Evolutionary conservation across 2,888 invertebrate species (phyloP), one percentile per base, ranked within the genome.

Genomic region (Bellardia bayeri): DNA sequence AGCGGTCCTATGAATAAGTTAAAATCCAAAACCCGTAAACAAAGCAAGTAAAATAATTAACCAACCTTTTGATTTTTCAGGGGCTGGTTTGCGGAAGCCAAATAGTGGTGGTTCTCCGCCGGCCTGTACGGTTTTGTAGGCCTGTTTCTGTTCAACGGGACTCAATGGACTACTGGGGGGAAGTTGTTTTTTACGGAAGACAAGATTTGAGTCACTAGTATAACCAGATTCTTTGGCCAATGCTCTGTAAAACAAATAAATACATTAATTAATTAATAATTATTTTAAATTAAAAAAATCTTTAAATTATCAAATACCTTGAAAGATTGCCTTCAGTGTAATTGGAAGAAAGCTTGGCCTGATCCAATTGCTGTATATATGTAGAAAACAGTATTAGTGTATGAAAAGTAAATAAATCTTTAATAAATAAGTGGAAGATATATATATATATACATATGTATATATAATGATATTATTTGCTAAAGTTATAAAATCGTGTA

Each of bases 101-200:
- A 97, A 96, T 11, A 98, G 94, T 0, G 99, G 99, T 3, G 99
- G 98, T 94, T 99, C 99, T 0, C 98, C 99, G 0, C 99, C 99
- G 84, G 97, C 96, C 92, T 99, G 99, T 82, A 99, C 96, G 88
- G 96, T 96, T 91, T 97, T 96, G 94, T 99, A 99, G 13, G 97
- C 97, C 87, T 96, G 96, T 87, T 96, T 96, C 90, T 98, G 96
- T 92, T 98, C 97, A n/a, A 96, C 95, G 1, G 97, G 98, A 89
- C 97, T 97, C 79, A 97, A 93, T 0, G 94, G 95, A 88, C 95
- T 95, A 33, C 94, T 94, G 64, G 95, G 95, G 54, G 94, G 94
- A 89, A 96, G 95, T 89, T 97, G 96, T 85, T 96, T 96, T 81
- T 97, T 95, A 89, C 97, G 96, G 94, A 98, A 98, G 79, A 98